Percentiles rank a stretch among this genome's conserved stretches.
These are phyloP conservation scores for Lasioglossum morio DNA, from an alignment of 2,888 invertebrate species.

Conservation along the genomic window DNA sequence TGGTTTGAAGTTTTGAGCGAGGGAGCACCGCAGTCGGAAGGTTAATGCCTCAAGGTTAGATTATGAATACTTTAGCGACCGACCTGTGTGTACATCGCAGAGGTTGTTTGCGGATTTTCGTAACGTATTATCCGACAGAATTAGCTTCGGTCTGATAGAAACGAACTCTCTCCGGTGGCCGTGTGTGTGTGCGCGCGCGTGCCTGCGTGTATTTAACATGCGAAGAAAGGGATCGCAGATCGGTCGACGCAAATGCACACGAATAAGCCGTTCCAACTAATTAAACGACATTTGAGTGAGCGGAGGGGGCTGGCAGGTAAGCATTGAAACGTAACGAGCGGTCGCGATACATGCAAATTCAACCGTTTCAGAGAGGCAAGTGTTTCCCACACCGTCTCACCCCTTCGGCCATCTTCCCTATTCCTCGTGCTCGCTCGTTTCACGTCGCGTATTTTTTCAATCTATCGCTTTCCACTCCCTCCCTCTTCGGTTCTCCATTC, in stretches of 20 bases:
- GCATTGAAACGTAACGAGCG: conserved; percentile 74
- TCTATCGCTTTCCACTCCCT: neutral
- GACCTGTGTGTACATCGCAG: neutral
- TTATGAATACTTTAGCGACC: neutral
- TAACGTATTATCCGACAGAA: neutral
- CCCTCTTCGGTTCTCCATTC: neutral
- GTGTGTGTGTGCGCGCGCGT: neutral
- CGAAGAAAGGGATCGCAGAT: conserved; percentile 40
- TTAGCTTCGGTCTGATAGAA: neutral
- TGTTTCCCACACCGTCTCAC: conserved; percentile 53
- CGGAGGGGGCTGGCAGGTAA: conserved; percentile 59
- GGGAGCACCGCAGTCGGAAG: neutral
- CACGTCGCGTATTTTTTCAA: neutral
- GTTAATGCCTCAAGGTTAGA: neutral
- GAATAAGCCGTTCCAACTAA: conserved; percentile 67
- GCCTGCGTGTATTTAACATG: conserved; percentile 3
- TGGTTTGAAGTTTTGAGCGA: neutral
- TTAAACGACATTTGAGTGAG: conserved; percentile 73
- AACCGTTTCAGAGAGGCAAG: conserved; percentile 71
- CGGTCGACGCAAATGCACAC: conserved; percentile 46
- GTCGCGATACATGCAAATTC: conserved; percentile 74
- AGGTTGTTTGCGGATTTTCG: conserved; percentile 9
- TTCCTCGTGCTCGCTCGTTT: neutral
- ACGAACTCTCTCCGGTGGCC: neutral
- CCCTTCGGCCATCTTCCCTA: conserved; percentile 32